A percentile compares a stretch with the other conserved stretches of the same genome.
Evolutionary conservation across 1,140 invertebrate genomes (phyloP).

Genomic region (Drosophila lacertosa): DNA sequence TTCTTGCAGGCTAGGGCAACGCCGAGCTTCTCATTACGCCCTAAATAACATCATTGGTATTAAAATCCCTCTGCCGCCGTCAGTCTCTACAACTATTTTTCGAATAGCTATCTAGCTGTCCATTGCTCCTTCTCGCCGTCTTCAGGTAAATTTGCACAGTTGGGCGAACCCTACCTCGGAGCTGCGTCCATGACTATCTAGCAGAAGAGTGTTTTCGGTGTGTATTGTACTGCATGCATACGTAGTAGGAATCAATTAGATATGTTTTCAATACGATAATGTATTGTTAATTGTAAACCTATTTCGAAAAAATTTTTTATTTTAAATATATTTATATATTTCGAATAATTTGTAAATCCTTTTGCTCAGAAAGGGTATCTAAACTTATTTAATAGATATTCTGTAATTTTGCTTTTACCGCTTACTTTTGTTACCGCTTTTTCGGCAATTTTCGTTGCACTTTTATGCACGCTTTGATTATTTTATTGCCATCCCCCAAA

Average conservation of each 20-base stretch:
- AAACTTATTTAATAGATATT: not conserved
- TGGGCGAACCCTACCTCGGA: constrained; percentile 41
- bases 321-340: not conserved
- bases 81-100: constrained; percentile 52
- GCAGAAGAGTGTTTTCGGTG: constrained; percentile 1
- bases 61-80: constrained; percentile 11
- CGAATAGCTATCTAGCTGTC: constrained; percentile 49
- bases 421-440: constrained; percentile 73
- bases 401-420: constrained; percentile 1
- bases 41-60: constrained; percentile 50
- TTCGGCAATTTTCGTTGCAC: constrained; percentile 77
- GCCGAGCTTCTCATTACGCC: constrained; percentile 43
- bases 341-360: not conserved
- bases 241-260: too few relatives aligned
- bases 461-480: constrained; percentile 81
- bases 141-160: constrained; percentile 74
- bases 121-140: constrained; percentile 41
- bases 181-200: not conserved
- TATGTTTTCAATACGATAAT: too few relatives aligned
- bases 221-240: too few relatives aligned
- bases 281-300: too few relatives aligned
- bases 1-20: constrained; percentile 2
- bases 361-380: not conserved
- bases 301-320: too few relatives aligned
- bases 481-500: constrained; percentile 63